Evolutionary conservation across 1,140 invertebrate species (phyloP), one percentile per base, ranked within the genome.

Genomic region (Andrena cerasifolii): DNA sequence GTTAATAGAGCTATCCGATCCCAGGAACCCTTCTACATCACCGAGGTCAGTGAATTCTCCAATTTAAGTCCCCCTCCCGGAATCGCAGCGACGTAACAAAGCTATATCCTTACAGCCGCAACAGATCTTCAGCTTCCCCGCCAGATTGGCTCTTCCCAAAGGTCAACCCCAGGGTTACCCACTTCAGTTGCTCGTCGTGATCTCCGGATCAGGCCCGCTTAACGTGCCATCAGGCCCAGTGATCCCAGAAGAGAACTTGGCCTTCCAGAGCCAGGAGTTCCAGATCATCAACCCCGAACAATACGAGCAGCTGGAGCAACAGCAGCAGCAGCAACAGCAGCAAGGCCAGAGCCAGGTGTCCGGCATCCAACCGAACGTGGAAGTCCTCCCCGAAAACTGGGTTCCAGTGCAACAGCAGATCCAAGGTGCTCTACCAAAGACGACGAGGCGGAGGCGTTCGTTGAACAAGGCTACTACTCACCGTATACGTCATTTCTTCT

Each of bases 181-280:
- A 21, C 94, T 95, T 85, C 92, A 94, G 77, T 82, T 96, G 3
- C 93, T 94, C 72, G 94, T 95, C 3, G 93, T 95, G 40, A 91
- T 96, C 36, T 93, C 93, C 40, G 92, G 93, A 1, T 89, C 92
- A 86, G 93, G 87, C 85, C 90, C 81, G 33, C 62, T 78, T 18
- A 82, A 70, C 71, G 36, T 80, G 0, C 61, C 82, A 0, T 89
- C 90, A 33, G 85, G 81, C 3, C 89, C 91, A 67, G 86, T 91
- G 1, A 67, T 92, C 18, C 86, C 89, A 3, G 76, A 86, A 31
- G 33, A 90, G 68, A 84, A 26, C 36, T 81, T 89, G 54, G 88
- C 84, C 21, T 92, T 91, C 56, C 88, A 90, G 63, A 47, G 75
- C 3, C 70, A 82, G 0, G 76, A 86, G 21, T 91, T 87, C 83